Conservation (phyloP, 1,140 invertebrate genomes). For the Aphis craccivora region DNA sequence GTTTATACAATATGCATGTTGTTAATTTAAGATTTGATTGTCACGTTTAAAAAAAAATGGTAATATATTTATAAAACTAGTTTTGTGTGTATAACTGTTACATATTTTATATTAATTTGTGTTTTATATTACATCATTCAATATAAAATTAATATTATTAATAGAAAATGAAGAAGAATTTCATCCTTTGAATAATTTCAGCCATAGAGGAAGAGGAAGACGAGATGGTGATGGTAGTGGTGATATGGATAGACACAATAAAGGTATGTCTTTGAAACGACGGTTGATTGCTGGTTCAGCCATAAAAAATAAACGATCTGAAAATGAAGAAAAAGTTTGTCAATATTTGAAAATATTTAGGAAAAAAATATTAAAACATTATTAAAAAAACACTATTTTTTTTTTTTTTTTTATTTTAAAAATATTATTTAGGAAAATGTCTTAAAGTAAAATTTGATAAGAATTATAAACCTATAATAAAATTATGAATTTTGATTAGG, state of each 20-base stretch:
- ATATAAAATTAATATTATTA: background rate
- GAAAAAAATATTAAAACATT: too few species aligned
- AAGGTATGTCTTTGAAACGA: conserved; percentile 29
- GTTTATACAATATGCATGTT: too few species aligned
- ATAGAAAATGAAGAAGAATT: conserved; percentile 45
- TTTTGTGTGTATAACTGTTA: background rate
- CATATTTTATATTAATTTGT: background rate
- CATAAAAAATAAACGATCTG: conserved; percentile 40
- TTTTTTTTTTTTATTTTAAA: too few species aligned
- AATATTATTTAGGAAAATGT: too few species aligned
- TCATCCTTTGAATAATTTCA: background rate
- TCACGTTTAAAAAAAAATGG: background rate
- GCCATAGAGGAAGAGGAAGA: conserved; percentile 46
- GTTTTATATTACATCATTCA: background rate
- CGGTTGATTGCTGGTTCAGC: background rate
- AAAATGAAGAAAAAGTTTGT: conserved; percentile 56
- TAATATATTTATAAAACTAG: background rate
- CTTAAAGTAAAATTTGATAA: conserved; percentile 38
- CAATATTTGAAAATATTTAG: too few species aligned
- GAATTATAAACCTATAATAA: background rate
- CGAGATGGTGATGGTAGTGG: conserved; percentile 1
- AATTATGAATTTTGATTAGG: conserved; percentile 56
- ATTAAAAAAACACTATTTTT: too few species aligned
- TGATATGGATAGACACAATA: conserved; percentile 31
- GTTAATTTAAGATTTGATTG: too few species aligned